phyloP scores from a whole-genome alignment of 2,888 invertebrate species.

The Cheilosia scutellata region DNA sequence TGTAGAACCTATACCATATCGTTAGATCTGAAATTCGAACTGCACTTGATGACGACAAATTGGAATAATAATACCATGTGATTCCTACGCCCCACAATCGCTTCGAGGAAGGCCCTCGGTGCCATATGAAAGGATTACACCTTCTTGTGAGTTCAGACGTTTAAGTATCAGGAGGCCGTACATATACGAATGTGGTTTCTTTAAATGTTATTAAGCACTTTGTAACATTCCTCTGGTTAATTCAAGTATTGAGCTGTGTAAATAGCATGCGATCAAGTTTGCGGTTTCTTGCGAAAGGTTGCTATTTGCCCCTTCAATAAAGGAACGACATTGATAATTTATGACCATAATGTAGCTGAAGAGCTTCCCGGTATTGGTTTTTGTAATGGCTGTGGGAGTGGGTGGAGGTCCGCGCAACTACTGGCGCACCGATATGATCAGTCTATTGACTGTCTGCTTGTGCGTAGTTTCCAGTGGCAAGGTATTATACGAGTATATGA shows the following conservation, averaged over 20 bases:
- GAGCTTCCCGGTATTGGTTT: conserved; percentile 45
- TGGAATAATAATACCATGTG: conserved; percentile 64
- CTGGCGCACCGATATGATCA: conserved; percentile 11
- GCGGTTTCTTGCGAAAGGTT: conserved; percentile 59
- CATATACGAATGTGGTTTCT: conserved; percentile 40
- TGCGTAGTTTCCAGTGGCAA: conserved; percentile 23
- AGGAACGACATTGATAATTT: conserved; percentile 56
- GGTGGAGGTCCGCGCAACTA: background rate
- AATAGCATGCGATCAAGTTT: conserved; percentile 63
- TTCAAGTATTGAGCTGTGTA: conserved; percentile 68
- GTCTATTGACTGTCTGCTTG: conserved; percentile 37
- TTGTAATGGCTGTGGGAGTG: background rate
- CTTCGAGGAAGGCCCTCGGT: conserved; percentile 31
- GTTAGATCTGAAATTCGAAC: conserved; percentile 47
- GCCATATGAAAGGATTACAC: conserved; percentile 53
- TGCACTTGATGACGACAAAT: conserved; percentile 73
- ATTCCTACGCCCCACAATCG: conserved; percentile 32
- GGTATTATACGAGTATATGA: background rate
- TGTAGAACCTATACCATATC: conserved; percentile 35
- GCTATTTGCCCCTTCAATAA: conserved; percentile 32
- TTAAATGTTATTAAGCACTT: conserved; percentile 64
- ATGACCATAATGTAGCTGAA: background rate
- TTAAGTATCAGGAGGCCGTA: conserved; percentile 42
- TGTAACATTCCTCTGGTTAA: conserved; percentile 54
- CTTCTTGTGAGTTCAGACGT: conserved; percentile 62